Base-by-base conservation (phyloP, 2,888 invertebrate species). In the Eupsilia transversa region DNA sequence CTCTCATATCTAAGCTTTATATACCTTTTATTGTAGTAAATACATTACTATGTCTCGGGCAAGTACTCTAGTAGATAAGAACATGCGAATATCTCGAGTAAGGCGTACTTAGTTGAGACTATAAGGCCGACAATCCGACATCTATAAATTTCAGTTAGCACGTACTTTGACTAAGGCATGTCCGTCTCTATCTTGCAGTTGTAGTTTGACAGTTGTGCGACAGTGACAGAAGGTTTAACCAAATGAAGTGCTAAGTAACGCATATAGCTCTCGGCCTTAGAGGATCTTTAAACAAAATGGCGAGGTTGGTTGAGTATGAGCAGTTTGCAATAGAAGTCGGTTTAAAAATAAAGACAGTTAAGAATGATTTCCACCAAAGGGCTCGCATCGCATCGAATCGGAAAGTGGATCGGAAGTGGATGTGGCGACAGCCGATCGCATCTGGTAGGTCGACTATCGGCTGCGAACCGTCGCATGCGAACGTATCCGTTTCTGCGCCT, bases 51-150 rank as follows among this genome's bases (percentile, higher is more conserved):
- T 33, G 38, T 63, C 54, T 46, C 14, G 27, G n/a, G 27, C 30
- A 63, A 74, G 59, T 76, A 72, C 27, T 9, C 12, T 59, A 72
- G 74, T 49, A 72, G 79, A 79, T 83, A 83, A 71, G 68, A 82
- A 68, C 33, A 14, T 43, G 61, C 35, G 7, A 63, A 72, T 41
- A 66, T 74, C 56, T 69, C 41, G 59, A 56, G 69, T 74, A 72
- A 72, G 72, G 17, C 30, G 30, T 41, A 60, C 57, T 69, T 46
- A 72, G 27, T 61, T 30, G 27, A 17, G 33, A 43, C 30, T 46
- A 63, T 41, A 67, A 61, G 4, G n/a, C 17, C 17, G 61, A 61
- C 43, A 43, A 43, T 17, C 4, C 5, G 43, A 43, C 4, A n/a
- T 60, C 4, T n/a, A n/a, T n/a, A 35, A n/a, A 23, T 12, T 12